phyloP scores from a whole-genome alignment of 1,140 invertebrate genomes.

The Leucophenga varia region DNA sequence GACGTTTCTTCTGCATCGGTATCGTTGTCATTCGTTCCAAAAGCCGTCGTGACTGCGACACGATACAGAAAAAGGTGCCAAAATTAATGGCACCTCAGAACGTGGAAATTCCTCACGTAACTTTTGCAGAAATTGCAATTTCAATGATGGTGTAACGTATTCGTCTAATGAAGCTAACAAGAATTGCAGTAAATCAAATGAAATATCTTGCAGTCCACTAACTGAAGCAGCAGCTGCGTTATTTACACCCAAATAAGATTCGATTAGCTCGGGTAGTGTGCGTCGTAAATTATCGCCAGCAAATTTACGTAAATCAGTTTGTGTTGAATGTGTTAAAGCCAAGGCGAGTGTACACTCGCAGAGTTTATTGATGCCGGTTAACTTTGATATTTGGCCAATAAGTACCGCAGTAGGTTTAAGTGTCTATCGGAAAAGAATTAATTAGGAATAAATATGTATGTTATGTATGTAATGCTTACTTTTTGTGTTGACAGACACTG shows the following conservation, averaged over 20 bases:
- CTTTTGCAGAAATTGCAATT: conserved; percentile 77
- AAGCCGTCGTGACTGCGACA: conserved; percentile 22
- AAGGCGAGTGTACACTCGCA: conserved; percentile 89
- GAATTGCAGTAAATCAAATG: conserved; percentile 83
- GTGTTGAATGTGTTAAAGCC: conserved; percentile 76
- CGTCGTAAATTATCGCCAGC: conserved; percentile 77
- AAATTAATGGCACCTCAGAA: conserved; percentile 81
- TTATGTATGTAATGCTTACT: conserved; percentile 44
- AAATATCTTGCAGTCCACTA: conserved; percentile 83
- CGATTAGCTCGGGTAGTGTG: conserved; percentile 81
- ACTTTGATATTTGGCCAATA: conserved; percentile 78
- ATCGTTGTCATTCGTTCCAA: conserved; percentile 22
- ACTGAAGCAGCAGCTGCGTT: conserved; percentile 67
- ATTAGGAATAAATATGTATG: background rate
- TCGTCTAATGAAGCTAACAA: conserved; percentile 67
- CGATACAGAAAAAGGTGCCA: conserved; percentile 85
- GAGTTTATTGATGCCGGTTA: conserved; percentile 78
- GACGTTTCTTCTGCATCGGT: conserved; percentile 42
- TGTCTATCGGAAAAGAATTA: conserved; percentile 61
- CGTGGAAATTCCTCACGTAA: conserved; percentile 84
- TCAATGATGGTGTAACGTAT: conserved; percentile 65
- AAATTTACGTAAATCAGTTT: conserved; percentile 70
- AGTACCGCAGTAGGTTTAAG: conserved; percentile 75
- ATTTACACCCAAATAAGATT: conserved; percentile 75
- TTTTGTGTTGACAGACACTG: conserved; percentile 66